Evolutionary conservation across 2,113 vertebrate genomes (phyloP), one percentile per base, ranked within the genome.

Genomic region (Sylvia atricapilla): DNA sequence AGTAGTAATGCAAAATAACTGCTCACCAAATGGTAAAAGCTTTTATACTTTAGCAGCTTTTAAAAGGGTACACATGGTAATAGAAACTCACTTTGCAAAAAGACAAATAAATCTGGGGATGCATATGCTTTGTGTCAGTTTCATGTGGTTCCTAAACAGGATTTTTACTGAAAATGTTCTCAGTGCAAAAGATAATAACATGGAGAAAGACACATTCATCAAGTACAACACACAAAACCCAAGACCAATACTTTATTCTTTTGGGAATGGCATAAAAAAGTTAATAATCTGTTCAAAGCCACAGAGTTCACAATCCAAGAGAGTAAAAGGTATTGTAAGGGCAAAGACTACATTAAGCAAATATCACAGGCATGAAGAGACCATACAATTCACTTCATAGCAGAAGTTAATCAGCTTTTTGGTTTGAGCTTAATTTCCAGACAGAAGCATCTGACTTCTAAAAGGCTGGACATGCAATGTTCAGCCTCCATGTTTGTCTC

Each of bases 81-180:
- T 96, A 94, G 87, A 97, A 92, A 96, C 76, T 96, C 70, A 78
- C 93, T 96, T 95, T 92, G 93, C 84, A 98, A 87, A 96, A 97
- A 97, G 83, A 84, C 76, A 90, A 96, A 97, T 97, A 97, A 97
- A 97, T 97, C 95, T 97, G 68, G 56, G 50, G 66, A 95, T 85
- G 70, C 89, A 91, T 94, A 94, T 95, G 92, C 75, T 95, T 56
- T 95, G 75, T 97, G 95, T 97, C 90, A 95, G 85, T 95, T 97
- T 97, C 95, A 92, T 92, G 91, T 95, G 60, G 86, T 85, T 97
- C 77, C 90, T 96, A 96, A 96, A 96, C 87, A 97, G 97, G 93
- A 93, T 85, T 96, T 96, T 97, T 97, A 89, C 97, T 96, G 96
- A 96, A 97, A 97, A 96, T 94, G 83, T 93, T 96, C 94, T 94